Base-by-base conservation (phyloP, 2,797 vertebrate genomes). In the Bradypodion pumilum region DNA sequence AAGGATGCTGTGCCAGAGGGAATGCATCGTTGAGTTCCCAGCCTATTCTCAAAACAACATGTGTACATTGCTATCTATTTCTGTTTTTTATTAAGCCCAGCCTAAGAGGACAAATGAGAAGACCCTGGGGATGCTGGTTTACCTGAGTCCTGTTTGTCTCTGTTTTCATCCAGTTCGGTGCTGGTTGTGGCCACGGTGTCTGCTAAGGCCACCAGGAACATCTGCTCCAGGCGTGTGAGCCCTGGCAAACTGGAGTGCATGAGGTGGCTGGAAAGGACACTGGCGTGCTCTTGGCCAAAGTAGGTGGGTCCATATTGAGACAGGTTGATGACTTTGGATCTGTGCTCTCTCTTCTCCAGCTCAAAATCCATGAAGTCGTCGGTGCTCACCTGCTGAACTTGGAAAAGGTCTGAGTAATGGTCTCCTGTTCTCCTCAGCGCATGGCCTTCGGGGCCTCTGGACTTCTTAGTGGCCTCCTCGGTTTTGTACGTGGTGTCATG, bases 171-270 rank as follows among this genome's bases (percentile, higher is more conserved):
- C 78, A 99, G 97, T 90, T 99, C 98, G 12, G 98, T 98, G 90
- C 97, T 98, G 74, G 98, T 99, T 0, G 96, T 99, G 80, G 99
- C 98, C 80, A 99, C 98, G 0, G 99, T 99, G 92, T 99, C 99
- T 19, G 99, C 98, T 90, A 99, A 96, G 62, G 98, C 99, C 86
- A 99, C 98, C 79, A 99, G 95, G 92, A 99, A 99, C 99, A 99
- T 99, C 94, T 99, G 99, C 95, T 99, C 99, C 29, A 99, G 95
- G 80, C 98, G 97, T 52, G 98, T 99, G 86, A 99, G 96, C 81
- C 99, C 99, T 10, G 99, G 99, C 37, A 99, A 95, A 91, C 99
- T 99, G 10, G 98, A 99, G 93, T 99, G 99, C 98, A 99, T 99
- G 44, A 99, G 97, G 92, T 99, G 99, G 92, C 98, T 99, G 90